Percentiles rank a stretch among this genome's conserved stretches.
Conservation (phyloP, 2,797 vertebrate species). For the Psittacula derbiana region DNA sequence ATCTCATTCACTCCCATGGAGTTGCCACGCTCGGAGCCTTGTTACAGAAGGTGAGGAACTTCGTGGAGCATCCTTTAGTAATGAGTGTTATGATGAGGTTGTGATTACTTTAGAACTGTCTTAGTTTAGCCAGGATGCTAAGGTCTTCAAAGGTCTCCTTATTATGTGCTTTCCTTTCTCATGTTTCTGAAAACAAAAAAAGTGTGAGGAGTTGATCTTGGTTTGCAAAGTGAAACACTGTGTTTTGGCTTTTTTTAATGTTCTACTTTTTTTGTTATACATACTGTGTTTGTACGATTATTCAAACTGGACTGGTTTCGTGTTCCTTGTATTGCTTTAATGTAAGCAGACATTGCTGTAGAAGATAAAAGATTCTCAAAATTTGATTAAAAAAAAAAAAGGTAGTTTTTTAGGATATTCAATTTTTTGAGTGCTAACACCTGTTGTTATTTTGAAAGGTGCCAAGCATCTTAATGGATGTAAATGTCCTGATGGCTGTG, state of each 20-base stretch:
- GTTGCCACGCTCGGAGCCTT: slow-evolving; percentile 87
- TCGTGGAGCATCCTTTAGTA: neutral
- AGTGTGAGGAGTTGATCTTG: neutral
- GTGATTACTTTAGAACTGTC: neutral
- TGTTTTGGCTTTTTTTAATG: neutral
- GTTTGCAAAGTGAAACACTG: neutral
- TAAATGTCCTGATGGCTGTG: slow-evolving; percentile 90
- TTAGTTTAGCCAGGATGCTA: neutral
- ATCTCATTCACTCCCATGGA: slow-evolving; percentile 87
- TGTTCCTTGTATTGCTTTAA: neutral
- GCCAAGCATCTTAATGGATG: slow-evolving; percentile 88
- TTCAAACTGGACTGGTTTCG: neutral
- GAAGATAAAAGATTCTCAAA: neutral
- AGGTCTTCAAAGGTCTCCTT: neutral
- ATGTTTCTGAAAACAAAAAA: neutral
- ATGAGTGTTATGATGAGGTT: neutral
- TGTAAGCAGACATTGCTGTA: neutral
- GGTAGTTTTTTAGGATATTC: neutral
- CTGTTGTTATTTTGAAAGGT: slow-evolving; percentile 74
- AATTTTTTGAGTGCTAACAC: neutral
- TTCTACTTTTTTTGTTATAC: neutral
- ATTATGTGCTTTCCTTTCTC: neutral
- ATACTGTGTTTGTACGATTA: neutral
- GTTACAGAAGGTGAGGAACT: slow-evolving; percentile 87
- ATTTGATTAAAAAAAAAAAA: neutral